Conservation (phyloP, 2,888 invertebrate species). For the Panopea generosa region DNA sequence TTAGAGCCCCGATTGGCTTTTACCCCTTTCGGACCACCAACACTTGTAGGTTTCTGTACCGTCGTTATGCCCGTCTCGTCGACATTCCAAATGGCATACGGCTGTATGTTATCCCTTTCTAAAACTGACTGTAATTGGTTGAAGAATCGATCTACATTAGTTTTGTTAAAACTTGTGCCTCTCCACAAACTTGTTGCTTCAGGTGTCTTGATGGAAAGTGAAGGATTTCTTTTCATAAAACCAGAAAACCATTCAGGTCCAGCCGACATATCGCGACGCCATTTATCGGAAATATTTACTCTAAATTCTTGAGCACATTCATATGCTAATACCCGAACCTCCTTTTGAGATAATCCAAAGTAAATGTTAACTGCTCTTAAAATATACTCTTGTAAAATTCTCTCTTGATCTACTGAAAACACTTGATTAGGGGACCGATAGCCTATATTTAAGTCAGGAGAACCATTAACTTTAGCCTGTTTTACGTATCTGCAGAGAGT, state of each 20-base stretch:
- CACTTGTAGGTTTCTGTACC: conserved; percentile 6
- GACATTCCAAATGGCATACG: conserved; percentile 18
- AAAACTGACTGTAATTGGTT: conserved; percentile 7
- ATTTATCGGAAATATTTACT: conserved; percentile 29
- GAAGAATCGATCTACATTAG: conserved; percentile 9
- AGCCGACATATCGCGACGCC: conserved; percentile 3
- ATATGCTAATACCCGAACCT: conserved; percentile 30
- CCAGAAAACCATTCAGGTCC: conserved; percentile 36
- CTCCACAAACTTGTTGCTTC: conserved; percentile 16
- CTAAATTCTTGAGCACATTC: conserved; percentile 32
- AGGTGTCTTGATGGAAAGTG: conserved; percentile 18
- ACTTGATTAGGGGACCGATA: conserved; percentile 18
- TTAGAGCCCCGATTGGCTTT: conserved; percentile 49
- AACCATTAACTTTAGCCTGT: conserved; percentile 30
- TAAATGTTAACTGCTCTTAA: conserved; percentile 40
- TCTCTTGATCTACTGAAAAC: conserved; percentile 36
- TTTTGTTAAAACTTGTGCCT: conserved; percentile 18
- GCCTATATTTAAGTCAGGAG: conserved; percentile 36
- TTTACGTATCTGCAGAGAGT: conserved; percentile 37
- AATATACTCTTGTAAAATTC: conserved; percentile 26
- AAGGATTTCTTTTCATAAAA: conserved; percentile 44
- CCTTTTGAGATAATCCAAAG: conserved; percentile 35
- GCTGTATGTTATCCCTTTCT: conserved; percentile 6
- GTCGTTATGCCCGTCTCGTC: conserved; percentile 19
- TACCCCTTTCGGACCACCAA: conserved; percentile 29